Evolutionary conservation across 2,797 vertebrate species (phyloP).

Genomic region (Brotogeris chrysoptera): DNA sequence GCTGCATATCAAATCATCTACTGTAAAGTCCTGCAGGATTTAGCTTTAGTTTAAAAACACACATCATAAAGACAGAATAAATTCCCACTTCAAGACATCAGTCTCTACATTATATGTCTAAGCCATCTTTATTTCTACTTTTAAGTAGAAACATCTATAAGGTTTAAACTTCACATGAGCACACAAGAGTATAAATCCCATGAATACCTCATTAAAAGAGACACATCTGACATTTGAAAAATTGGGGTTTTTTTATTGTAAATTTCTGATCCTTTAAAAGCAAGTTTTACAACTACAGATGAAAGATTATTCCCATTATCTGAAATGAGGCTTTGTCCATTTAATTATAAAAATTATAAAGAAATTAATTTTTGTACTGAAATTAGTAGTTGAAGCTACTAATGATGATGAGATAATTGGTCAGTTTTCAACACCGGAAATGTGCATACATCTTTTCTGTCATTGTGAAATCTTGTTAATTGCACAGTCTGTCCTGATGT

Average conservation of each 20-base stretch:
- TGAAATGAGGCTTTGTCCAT: neutral
- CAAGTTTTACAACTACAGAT: neutral
- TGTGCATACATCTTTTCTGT: neutral
- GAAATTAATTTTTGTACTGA: neutral
- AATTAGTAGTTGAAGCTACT: neutral
- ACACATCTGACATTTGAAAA: neutral
- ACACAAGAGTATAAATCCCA: neutral
- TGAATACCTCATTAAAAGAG: neutral
- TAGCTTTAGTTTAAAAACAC: neutral
- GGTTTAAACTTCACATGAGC: neutral
- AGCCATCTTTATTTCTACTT: neutral
- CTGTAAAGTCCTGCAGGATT: neutral
- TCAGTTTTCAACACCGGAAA: neutral
- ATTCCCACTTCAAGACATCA: neutral
- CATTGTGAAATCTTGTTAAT: neutral
- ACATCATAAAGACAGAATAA: neutral
- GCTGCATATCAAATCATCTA: neutral
- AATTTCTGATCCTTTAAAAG: neutral
- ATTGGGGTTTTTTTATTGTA: neutral
- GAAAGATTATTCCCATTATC: neutral
- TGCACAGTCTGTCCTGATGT: neutral
- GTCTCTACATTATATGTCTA: rapidly evolving
- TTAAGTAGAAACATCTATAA: neutral
- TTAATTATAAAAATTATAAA: neutral
- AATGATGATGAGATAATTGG: neutral